Evolutionary conservation across 2,888 invertebrate genomes (phyloP), one percentile per base, ranked within the genome.

Genomic region (Lordiphosa fenestrarum): DNA sequence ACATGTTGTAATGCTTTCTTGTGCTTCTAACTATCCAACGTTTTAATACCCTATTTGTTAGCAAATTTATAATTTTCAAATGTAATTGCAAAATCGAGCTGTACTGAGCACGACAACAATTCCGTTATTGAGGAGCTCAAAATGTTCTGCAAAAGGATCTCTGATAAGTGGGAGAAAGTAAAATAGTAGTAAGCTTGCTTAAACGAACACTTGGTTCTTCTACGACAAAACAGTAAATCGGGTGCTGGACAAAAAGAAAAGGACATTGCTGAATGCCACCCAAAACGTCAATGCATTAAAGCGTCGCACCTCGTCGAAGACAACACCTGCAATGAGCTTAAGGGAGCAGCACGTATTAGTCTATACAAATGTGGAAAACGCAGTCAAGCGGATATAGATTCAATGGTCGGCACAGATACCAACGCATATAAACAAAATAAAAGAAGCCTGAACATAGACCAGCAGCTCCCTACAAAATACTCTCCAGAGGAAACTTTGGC

Each of bases 261-360:
- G 12, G 41, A 41, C 6, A 23, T 41, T 10, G 23, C 21, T 23
- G 23, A 41, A 23, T 41, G 23, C 6, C 41, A 41, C 41, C 23
- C 6, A 12, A 41, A 23, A n/a, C 41, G 5, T 41, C 41, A 23
- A 12, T 41, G 23, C 23, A 23, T 10, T 12, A 25, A 41, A 41
- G 21, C 23, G 12, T 12, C 41, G 23, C 19, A 19, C 21, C 21
- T 40, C 21, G 21, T 40, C n/a, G 40, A 40, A 23, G n/a, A 40
- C 40, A 23, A 41, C 12, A 7, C 12, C n/a, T 41, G 23, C 41
- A 23, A 23, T 25, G 12, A 25, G 23, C 23, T 23, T 25, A 23
- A 6, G 40, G 21, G 40, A 40, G 40, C 40, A 40, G 21, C 40
- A 41, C 12, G 12, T 12, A 41, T 41, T n/a, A 23, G 23, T 10